Conservation (phyloP, 2,797 vertebrate species). For the Neoniphon sammara region DNA sequence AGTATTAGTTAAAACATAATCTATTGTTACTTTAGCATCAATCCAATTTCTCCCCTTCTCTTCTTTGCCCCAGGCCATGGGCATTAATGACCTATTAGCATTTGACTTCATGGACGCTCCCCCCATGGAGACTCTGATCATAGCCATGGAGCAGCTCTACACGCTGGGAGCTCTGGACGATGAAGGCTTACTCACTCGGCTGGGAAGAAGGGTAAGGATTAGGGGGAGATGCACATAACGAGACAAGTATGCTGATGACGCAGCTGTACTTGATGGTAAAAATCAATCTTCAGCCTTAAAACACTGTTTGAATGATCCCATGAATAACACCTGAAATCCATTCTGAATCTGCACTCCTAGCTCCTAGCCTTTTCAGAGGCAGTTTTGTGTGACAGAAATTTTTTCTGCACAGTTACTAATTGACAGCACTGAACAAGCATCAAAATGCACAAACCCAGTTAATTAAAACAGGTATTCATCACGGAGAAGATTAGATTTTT, state of each 20-base stretch:
- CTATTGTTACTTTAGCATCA: not conserved
- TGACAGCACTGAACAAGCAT: no score
- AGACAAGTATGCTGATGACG: not conserved
- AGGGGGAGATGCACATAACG: no score
- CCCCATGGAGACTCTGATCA: slow-evolving; percentile 98
- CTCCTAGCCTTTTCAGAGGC: no score
- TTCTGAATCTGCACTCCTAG: no score
- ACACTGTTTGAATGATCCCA: not conserved
- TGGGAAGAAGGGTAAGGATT: slow-evolving; percentile 91
- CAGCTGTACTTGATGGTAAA: not conserved
- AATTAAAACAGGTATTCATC: no score
- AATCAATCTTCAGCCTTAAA: not conserved
- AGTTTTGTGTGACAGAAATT: no score
- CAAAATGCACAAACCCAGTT: no score
- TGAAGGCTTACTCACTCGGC: slow-evolving; percentile 94
- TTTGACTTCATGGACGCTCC: slow-evolving; percentile 99
- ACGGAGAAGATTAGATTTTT: no score
- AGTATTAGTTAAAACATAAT: not conserved
- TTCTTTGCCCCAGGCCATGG: slow-evolving; percentile 90
- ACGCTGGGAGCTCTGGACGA: slow-evolving; percentile 96
- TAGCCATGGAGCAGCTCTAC: slow-evolving; percentile 99
- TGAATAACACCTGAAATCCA: not conserved
- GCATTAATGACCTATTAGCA: slow-evolving; percentile 97
- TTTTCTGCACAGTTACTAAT: no score
- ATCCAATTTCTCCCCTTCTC: not conserved